These are phyloP conservation scores for Sebastes kiyomatsui DNA, from an alignment of 2,797 vertebrate species.

Conservation along the genomic window DNA sequence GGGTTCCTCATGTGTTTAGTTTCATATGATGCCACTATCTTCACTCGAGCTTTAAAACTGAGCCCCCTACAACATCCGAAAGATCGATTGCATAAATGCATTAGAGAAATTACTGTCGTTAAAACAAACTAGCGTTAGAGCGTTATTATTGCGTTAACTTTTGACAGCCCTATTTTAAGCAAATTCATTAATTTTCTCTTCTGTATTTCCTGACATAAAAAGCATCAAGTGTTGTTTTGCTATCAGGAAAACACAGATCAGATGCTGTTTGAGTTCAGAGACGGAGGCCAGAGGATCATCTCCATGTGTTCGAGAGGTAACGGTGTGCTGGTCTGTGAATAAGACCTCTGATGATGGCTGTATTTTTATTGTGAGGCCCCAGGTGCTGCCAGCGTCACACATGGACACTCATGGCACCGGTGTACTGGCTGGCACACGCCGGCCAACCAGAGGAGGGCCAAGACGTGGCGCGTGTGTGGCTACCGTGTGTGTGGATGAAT, in stretches of 20 bases:
- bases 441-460: conserved; percentile 54
- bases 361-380: conserved; percentile 74
- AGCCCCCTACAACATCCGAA: accelerated
- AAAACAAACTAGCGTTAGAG: too few relatives aligned
- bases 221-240: neutral
- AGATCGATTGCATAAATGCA: accelerated
- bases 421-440: conserved; percentile 60
- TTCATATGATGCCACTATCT: too few relatives aligned
- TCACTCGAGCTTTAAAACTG: too few relatives aligned
- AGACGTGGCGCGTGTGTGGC: conserved; percentile 37
- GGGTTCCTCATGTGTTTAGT: too few relatives aligned
- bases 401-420: conserved; percentile 72
- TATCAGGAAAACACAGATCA: neutral
- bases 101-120: too few relatives aligned
- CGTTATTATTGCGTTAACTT: too few relatives aligned
- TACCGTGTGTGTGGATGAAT: neutral
- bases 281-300: conserved; percentile 8
- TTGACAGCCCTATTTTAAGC: neutral
- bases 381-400: conserved; percentile 79
- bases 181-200: neutral
- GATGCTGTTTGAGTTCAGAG: conserved; percentile 9
- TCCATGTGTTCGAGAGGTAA: conserved; percentile 42
- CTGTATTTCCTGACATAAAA: neutral
- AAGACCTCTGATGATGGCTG: conserved; percentile 74
- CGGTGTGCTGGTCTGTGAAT: conserved; percentile 69